These are phyloP conservation scores for Salvelinus namaycush DNA, from an alignment of 2,113 vertebrate genomes.

Conservation along the genomic window DNA sequence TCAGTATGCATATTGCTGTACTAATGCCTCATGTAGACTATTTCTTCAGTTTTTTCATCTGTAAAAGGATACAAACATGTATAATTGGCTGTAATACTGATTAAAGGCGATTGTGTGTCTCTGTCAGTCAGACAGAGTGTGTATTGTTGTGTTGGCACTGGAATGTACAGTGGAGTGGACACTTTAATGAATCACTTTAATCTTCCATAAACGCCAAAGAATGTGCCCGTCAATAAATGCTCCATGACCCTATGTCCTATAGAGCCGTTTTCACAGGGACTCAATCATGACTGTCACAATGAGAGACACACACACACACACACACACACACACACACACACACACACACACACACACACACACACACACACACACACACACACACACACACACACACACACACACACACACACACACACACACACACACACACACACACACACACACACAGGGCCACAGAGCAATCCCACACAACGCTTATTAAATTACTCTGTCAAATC, in stretches of 20 bases:
- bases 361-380: slow-evolving; percentile 7
- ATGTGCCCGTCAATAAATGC: slow-evolving; percentile 54
- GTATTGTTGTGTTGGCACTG: slow-evolving; percentile 37
- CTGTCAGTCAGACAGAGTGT: slow-evolving; percentile 28
- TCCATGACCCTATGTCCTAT: slow-evolving; percentile 40
- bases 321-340: background rate
- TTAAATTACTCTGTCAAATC: too few relatives aligned
- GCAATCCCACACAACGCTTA: too few relatives aligned
- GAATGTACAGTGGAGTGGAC: slow-evolving; percentile 29
- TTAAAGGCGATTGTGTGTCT: slow-evolving; percentile 6
- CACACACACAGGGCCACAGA: slow-evolving; percentile 2
- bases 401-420: slow-evolving; percentile 31
- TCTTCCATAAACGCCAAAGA: slow-evolving; percentile 47
- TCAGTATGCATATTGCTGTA: background rate
- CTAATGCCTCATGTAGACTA: background rate
- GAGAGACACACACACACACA: slow-evolving; percentile 33
- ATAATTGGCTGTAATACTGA: background rate
- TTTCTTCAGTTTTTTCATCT: background rate
- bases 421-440: background rate
- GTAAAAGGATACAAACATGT: slow-evolving; percentile 15
- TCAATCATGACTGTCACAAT: slow-evolving; percentile 41
- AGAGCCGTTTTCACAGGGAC: slow-evolving; percentile 23
- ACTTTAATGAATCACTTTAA: slow-evolving; percentile 30
- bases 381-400: too few relatives aligned
- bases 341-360: slow-evolving; percentile 15